Percentiles rank a stretch among this genome's conserved stretches.
These are phyloP conservation scores for Aromia moschata DNA, from an alignment of 2,888 invertebrate species.

Conservation along the genomic window DNA sequence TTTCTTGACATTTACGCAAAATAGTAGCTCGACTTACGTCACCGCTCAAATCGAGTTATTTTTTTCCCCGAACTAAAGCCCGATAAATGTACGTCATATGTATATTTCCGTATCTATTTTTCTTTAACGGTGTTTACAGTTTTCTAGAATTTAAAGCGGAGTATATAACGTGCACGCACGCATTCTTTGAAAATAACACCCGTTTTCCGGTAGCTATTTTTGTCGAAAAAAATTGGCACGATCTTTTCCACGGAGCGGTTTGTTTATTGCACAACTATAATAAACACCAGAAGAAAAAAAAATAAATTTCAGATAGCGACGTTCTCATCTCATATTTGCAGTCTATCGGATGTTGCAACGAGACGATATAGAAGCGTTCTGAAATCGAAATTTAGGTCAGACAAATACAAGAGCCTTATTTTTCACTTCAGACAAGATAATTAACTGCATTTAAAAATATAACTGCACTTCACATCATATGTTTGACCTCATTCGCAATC, in stretches of 20 bases:
- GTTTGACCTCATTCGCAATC: constrained; percentile 35
- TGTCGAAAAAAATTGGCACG: constrained; percentile 14
- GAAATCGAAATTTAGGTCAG: constrained; percentile 19
- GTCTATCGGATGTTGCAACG: constrained; percentile 18
- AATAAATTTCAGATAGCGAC: constrained; percentile 1
- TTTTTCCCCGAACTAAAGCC: not conserved
- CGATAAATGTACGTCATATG: constrained; percentile 12
- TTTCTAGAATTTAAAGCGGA: constrained; percentile 11
- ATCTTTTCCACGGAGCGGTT: not conserved
- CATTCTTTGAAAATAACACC: constrained; percentile 14
- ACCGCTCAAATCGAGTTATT: not conserved
- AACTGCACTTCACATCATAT: constrained; percentile 29
- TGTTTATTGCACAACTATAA: constrained; percentile 3
- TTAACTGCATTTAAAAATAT: constrained; percentile 31
- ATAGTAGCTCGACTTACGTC: constrained; percentile 4
- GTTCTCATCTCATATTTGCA: constrained; percentile 5
- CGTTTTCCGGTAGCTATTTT: constrained; percentile 23
- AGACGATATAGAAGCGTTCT: constrained; percentile 4
- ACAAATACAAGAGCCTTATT: constrained; percentile 26
- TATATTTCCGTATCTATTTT: constrained; percentile 4
- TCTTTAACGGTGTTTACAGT: constrained; percentile 9
- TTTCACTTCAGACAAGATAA: constrained; percentile 28
- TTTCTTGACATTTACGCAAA: constrained; percentile 23
- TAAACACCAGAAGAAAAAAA: constrained; percentile 11
- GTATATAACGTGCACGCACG: not conserved